Base-by-base conservation (phyloP, 2,888 invertebrate genomes). In the Leptura quadrifasciata region DNA sequence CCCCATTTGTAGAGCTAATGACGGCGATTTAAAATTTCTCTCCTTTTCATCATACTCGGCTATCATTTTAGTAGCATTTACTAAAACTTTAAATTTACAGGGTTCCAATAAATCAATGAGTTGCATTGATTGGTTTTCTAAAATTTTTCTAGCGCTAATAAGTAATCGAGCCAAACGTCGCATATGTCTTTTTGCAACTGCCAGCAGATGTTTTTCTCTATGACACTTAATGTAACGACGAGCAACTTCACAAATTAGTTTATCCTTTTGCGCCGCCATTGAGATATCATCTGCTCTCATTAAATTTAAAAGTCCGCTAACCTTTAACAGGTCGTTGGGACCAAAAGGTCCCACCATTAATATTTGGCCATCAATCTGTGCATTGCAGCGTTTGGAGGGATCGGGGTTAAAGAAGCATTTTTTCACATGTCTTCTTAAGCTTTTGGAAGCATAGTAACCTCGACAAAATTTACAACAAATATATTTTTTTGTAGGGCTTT, bases 171-270 rank as follows among this genome's bases (percentile, higher is more conserved):
- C 52, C n/a, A 77, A 60, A 18, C 77, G 68, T 9, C 75, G 21
- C 75, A 77, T 77, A 10, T 77, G 12, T 54, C 77, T 31, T 72
- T 79, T 80, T 4, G 81, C 80, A 12, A 82, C 80, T 18, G 57
- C 1, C 6, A 79, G 8, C 2, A 81, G 27, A 76, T 82, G 79
- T 35, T 82, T 20, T 18, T 24, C 79, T 77, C 74, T 78, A 21
- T 79, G 80, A 24, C 78, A 15, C 24, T 39, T 61, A 12, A 77
- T 21, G 24, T 75, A 77, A 2, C 61, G 18, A 35, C 75, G 8
- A 5, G 58, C 80, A 61, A 82, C 79, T 72, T 81, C 80, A 72
- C 79, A 80, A 68, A 82, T 81, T n/a, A 79, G 72, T 64, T 68
- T 17, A 69, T 80, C 81, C 71, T 70, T 77, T 76, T 80, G 80